Percentiles rank a stretch among this genome's conserved stretches.
These are phyloP conservation scores for Nymphalis c-album DNA, from an alignment of 2,888 invertebrate species.

Conservation along the genomic window DNA sequence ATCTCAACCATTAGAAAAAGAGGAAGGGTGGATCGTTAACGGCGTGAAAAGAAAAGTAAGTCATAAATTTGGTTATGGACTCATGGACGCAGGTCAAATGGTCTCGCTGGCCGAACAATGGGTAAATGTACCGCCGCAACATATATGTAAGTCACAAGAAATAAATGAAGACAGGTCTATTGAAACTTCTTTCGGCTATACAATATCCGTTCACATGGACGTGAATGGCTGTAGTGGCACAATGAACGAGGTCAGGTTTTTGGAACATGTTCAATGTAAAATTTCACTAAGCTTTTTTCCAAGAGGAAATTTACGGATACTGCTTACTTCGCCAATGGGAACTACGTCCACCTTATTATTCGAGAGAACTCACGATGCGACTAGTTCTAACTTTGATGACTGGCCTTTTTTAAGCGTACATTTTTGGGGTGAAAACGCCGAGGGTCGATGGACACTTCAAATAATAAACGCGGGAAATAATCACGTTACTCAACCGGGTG, in stretches of 20 bases:
- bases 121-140: slow-evolving; percentile 96
- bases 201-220: slow-evolving; percentile 91
- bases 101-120: slow-evolving; percentile 95
- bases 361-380: slow-evolving; percentile 94
- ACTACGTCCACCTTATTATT: slow-evolving; percentile 96
- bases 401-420: slow-evolving; percentile 99
- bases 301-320: slow-evolving; percentile 94
- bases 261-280: slow-evolving; percentile 99
- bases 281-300: slow-evolving; percentile 95
- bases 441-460: slow-evolving; percentile 93
- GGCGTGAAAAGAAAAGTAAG: slow-evolving; percentile 96
- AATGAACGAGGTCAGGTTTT: slow-evolving; percentile 91
- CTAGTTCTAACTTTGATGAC: slow-evolving; percentile 96
- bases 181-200: slow-evolving; percentile 87
- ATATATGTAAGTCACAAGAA: slow-evolving; percentile 96
- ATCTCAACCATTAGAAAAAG: slow-evolving; percentile 93
- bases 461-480: slow-evolving; percentile 88
- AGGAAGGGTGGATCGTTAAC: slow-evolving; percentile 95
- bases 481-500: slow-evolving; percentile 91
- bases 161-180: slow-evolving; percentile 91
- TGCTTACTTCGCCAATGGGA: slow-evolving; percentile 95
- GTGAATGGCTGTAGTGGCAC: slow-evolving; percentile 95
- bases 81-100: slow-evolving; percentile 98
- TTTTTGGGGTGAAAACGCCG: slow-evolving; percentile 97
- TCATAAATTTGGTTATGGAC: slow-evolving; percentile 98